Percentiles rank a stretch among this genome's conserved stretches.
Conservation (phyloP, 2,797 vertebrate genomes). For the Dromococcyx pavoninus region DNA sequence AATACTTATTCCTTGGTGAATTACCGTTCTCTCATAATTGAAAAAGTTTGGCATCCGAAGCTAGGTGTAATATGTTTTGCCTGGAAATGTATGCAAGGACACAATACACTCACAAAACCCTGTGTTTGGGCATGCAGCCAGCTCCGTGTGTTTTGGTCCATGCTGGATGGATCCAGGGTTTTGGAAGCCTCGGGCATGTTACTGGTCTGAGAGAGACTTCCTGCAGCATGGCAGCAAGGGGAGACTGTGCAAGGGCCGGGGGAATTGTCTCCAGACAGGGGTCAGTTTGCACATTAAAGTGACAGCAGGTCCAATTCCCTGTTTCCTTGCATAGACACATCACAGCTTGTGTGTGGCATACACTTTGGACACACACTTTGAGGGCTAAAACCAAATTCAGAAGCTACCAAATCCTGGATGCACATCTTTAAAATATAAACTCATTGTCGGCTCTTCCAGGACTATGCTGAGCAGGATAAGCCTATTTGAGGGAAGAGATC, state of each 20-base stretch:
- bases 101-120: conserved; percentile 45
- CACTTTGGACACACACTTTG: not conserved
- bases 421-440: not conserved
- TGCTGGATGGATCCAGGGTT: conserved; percentile 29
- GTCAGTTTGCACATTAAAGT: not conserved
- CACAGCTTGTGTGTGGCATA: no score
- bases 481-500: not conserved
- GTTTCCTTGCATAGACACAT: not conserved
- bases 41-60: conserved; percentile 15
- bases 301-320: not conserved
- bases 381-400: not conserved
- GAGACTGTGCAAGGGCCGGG: not conserved
- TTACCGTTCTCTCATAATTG: conserved; percentile 39
- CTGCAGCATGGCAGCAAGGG: not conserved
- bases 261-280: not conserved
- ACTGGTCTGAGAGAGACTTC: not conserved
- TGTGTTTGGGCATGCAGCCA: not conserved
- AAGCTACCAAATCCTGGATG: not conserved
- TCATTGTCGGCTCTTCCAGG: not conserved
- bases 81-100: conserved; percentile 55
- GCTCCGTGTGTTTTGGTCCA: not conserved
- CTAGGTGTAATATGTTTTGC: conserved; percentile 58
- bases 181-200: not conserved
- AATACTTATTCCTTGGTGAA: conserved; percentile 52
- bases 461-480: not conserved